Percentiles rank a stretch among this genome's conserved stretches.
phyloP scores from a whole-genome alignment of 2,113 vertebrate genomes.

The Mirounga angustirostris region DNA sequence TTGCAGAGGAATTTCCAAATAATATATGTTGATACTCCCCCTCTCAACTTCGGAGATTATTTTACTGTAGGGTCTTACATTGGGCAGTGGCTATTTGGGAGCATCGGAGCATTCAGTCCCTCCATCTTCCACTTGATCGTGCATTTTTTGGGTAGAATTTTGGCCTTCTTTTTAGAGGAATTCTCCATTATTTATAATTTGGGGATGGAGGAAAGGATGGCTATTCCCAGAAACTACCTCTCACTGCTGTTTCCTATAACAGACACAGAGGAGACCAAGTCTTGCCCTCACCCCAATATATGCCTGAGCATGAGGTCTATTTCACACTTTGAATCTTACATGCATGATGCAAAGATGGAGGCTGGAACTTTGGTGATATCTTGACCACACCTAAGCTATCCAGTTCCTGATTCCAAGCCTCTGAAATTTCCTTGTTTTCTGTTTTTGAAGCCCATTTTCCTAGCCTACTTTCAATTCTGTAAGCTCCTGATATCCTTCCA shows the following conservation, averaged over 20 bases:
- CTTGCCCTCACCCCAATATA: neutral
- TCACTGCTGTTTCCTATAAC: neutral
- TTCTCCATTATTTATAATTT: neutral
- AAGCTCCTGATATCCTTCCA: neutral
- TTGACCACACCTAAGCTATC: neutral
- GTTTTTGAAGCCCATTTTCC: neutral
- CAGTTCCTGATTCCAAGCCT: neutral
- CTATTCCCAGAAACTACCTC: neutral
- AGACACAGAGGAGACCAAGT: neutral
- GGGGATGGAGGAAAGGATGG: neutral
- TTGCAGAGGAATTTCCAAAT: neutral
- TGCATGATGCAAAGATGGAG: neutral
- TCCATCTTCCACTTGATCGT: neutral
- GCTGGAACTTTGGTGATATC: neutral
- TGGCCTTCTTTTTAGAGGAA: neutral
- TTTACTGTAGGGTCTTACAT: neutral
- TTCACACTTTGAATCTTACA: neutral
- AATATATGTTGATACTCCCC: neutral
- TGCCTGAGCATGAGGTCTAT: neutral
- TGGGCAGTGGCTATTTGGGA: neutral
- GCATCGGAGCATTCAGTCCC: neutral
- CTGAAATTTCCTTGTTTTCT: neutral
- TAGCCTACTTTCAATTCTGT: neutral
- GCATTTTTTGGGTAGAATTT: neutral
- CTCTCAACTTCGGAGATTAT: neutral